phyloP scores from a whole-genome alignment of 2,797 vertebrate species.

The Cyclopterus lumpus region DNA sequence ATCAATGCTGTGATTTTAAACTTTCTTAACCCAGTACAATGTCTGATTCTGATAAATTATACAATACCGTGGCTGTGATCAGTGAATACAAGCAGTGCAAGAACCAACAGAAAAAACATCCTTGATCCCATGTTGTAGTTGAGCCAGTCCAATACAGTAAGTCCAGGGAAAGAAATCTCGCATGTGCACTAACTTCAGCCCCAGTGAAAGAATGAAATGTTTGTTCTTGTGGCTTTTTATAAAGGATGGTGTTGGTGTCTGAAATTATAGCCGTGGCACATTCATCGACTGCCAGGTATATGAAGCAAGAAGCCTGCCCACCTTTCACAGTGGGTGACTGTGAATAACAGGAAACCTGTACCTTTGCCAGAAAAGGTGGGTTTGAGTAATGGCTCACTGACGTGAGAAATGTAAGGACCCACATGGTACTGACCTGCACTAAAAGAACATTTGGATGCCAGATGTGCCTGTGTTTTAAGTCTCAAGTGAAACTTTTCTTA shows the following conservation, averaged over 20 bases:
- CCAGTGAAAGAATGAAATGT: constrained; percentile 13
- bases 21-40: background rate
- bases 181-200: background rate
- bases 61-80: constrained; percentile 73
- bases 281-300: constrained; percentile 34
- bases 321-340: constrained; percentile 6
- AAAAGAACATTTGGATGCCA: background rate
- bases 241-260: constrained; percentile 50
- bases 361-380: constrained; percentile 27
- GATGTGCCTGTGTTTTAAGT: background rate
- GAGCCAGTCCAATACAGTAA: background rate
- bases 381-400: constrained; percentile 25
- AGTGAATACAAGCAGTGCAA: constrained; percentile 46
- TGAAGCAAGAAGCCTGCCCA: constrained; percentile 24
- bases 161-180: constrained; percentile 13
- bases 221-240: constrained; percentile 43
- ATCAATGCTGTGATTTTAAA: background rate
- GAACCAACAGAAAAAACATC: constrained; percentile 46
- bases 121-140: constrained; percentile 56
- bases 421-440: constrained; percentile 5
- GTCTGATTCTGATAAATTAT: background rate
- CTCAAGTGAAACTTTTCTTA: background rate
- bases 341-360: background rate
- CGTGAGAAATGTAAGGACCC: background rate
- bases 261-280: constrained; percentile 29